These are phyloP conservation scores for Nothobranchius kuhntae DNA, from an alignment of 2,113 vertebrate genomes.

Conservation along the genomic window DNA sequence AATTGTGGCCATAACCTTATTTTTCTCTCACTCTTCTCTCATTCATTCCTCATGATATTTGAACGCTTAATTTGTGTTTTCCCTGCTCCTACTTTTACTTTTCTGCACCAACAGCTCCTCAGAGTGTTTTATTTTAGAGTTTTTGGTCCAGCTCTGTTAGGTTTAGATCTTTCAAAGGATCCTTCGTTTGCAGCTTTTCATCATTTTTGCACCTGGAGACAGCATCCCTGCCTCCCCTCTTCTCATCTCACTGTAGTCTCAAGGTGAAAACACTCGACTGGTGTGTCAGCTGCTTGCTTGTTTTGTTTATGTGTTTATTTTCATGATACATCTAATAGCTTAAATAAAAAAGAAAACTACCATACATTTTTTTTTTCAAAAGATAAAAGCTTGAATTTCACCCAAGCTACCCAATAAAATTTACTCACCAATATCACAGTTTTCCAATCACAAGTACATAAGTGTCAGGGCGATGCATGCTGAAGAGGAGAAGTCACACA, in stretches of 20 bases:
- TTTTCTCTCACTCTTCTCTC: slow-evolving; percentile 14
- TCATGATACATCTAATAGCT: too few species aligned
- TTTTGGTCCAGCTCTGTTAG: too few species aligned
- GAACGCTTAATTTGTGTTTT: too few species aligned
- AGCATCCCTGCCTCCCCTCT: not conserved
- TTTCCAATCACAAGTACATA: not conserved
- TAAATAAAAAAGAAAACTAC: not conserved
- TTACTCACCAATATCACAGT: slow-evolving; percentile 9
- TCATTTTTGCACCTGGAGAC: not conserved
- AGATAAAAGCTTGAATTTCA: not conserved
- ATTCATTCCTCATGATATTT: slow-evolving; percentile 23
- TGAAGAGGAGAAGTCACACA: not conserved
- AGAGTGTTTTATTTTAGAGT: too few species aligned
- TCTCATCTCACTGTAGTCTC: too few species aligned
- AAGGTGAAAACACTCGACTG: not conserved
- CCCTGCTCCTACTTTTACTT: too few species aligned
- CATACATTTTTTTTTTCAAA: not conserved
- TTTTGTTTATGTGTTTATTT: not conserved
- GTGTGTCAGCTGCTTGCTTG: not conserved
- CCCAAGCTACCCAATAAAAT: not conserved
- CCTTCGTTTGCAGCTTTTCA: not conserved
- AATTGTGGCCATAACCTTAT: slow-evolving; percentile 40
- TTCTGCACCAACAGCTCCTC: slow-evolving; percentile 22
- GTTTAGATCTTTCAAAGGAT: too few species aligned
- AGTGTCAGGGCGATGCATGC: not conserved